Evolutionary conservation across 2,113 vertebrate species (phyloP).

Genomic region (Chloropsis hardwickii): DNA sequence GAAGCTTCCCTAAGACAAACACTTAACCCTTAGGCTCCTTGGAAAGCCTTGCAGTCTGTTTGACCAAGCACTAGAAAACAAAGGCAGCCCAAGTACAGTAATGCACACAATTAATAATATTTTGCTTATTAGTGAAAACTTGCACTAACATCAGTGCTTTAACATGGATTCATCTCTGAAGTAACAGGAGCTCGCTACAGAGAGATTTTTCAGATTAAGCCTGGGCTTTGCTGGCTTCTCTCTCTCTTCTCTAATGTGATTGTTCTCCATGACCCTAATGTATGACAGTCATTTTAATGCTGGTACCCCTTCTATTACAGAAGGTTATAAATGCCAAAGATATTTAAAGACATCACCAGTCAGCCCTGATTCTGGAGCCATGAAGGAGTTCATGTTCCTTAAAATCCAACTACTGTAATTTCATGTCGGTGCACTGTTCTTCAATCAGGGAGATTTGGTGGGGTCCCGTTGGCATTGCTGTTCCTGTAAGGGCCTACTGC

Average conservation of each 20-base stretch:
- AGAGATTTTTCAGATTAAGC: background rate
- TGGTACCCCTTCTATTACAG: background rate
- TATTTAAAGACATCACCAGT: background rate
- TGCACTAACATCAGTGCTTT: background rate
- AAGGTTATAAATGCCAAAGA: background rate
- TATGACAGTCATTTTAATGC: background rate
- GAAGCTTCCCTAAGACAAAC: conserved; percentile 14
- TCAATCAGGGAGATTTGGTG: background rate
- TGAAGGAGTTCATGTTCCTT: background rate
- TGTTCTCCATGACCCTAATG: background rate
- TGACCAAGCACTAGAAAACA: background rate
- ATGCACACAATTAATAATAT: background rate
- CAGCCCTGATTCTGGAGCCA: background rate
- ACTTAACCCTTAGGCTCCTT: background rate
- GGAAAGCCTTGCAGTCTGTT: background rate
- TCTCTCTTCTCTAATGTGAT: background rate
- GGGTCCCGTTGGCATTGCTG: background rate
- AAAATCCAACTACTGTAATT: background rate
- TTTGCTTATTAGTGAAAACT: background rate
- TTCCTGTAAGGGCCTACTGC: background rate
- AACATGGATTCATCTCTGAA: background rate
- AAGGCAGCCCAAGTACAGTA: background rate
- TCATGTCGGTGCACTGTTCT: background rate
- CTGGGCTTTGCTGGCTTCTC: background rate
- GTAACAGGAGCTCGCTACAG: background rate